These are phyloP conservation scores for Panonychus citri DNA, from an alignment of 1,140 invertebrate genomes.

Conservation along the genomic window DNA sequence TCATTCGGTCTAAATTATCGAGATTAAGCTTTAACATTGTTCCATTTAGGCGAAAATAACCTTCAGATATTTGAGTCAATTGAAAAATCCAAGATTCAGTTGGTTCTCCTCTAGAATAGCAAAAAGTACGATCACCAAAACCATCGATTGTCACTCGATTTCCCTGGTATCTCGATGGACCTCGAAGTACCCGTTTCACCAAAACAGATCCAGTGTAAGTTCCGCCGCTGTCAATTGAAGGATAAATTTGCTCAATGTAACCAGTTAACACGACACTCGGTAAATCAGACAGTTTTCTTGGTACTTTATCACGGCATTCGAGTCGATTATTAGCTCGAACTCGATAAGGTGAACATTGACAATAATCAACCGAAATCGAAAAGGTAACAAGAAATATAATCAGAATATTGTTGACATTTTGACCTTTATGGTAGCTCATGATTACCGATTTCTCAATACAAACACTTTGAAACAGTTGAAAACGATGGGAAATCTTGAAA, in stretches of 20 bases:
- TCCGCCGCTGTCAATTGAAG: background rate
- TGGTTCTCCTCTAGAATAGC: conserved; percentile 4
- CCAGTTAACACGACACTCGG: conserved; percentile 6
- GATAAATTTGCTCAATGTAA: conserved; percentile 4
- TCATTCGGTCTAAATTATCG: conserved; percentile 12
- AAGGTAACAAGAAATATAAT: too few species aligned
- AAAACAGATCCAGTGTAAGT: conserved; percentile 5
- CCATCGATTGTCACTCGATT: conserved; percentile 11
- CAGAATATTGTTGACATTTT: too few species aligned
- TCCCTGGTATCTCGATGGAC: conserved; percentile 3
- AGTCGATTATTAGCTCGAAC: background rate
- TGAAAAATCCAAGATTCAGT: conserved; percentile 13
- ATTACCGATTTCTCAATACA: too few species aligned
- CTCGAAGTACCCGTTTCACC: conserved; percentile 11
- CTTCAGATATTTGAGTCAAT: conserved; percentile 9
- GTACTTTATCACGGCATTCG: conserved; percentile 5
- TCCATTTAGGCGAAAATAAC: conserved; percentile 12
- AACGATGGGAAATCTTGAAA: too few species aligned
- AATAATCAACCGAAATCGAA: too few species aligned
- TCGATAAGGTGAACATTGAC: background rate
- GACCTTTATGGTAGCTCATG: too few species aligned
- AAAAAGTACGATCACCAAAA: conserved; percentile 11
- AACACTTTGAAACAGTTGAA: too few species aligned
- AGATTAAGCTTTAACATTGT: conserved; percentile 10
- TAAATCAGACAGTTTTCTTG: conserved; percentile 1